Base-by-base conservation (phyloP, 2,888 invertebrate species). In the Parnassius orleans region DNA sequence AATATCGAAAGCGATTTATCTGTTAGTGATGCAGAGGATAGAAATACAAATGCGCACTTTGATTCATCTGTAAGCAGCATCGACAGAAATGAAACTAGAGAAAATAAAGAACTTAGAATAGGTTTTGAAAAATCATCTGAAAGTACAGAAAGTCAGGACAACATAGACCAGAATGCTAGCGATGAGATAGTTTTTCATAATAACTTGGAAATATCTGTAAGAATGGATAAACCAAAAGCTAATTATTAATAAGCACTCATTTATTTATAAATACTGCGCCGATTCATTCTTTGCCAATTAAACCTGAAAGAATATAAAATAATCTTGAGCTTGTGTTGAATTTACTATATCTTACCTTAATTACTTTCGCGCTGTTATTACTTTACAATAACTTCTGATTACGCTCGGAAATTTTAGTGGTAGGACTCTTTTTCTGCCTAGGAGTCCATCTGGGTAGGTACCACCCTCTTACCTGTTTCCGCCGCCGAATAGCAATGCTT, bases 151-250 rank as follows among this genome's bases (percentile, higher is more conserved):
- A n/a, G 7, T 7, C n/a, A 47, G 7, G 14, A 3, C 14, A n/a
- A 14, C 1, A 14, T 2, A 47, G 47, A 47, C 5, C 3, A 44
- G 3, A 3, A 11, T 44, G n/a, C 47, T 3, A 47, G 42, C 10
- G 52, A 61, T 53, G 52, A 61, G 2, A 56, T 61, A n/a, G 55
- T 61, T 19, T 33, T 61, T 15, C 51, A 56, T 14, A 56, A 61
- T n/a, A 61, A 61, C 47, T 56, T 61, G 61, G 61, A 61, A 52
- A 52, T 61, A 11, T 56, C 52, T 56, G 61, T 64, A 15, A 55
- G 46, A 51, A 60, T 58, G 56, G 51, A 60, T 55, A 57, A 48
- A 62, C 53, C 19, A 51, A n/a, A 14, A 3, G 11, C 5, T 5
- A 11, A 14, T 9, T n/a, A 47, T 7, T 47, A 19, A 19, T 19